Percentiles rank a stretch among this genome's conserved stretches.
phyloP scores from a whole-genome alignment of 2,797 vertebrate genomes.

The Buphagus erythrorhynchus region DNA sequence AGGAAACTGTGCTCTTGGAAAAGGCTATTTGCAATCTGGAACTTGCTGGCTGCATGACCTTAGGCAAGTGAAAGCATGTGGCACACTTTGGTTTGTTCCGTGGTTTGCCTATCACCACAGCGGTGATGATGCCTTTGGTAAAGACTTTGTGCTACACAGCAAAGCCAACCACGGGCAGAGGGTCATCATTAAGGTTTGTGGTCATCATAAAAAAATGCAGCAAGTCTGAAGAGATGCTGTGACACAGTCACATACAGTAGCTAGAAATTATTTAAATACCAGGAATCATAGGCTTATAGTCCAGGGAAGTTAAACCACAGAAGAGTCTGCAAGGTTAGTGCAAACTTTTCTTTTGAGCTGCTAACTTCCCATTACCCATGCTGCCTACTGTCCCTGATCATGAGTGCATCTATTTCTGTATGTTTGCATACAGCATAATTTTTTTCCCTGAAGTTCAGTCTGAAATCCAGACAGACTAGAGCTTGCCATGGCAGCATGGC shows the following conservation, averaged over 20 bases:
- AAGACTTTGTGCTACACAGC: background rate
- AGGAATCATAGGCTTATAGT: background rate
- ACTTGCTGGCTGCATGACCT: background rate
- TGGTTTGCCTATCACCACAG: background rate
- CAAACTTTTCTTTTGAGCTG: background rate
- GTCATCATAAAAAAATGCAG: background rate
- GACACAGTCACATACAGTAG: background rate
- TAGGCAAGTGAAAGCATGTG: background rate
- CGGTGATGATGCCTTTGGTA: background rate
- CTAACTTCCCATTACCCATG: background rate
- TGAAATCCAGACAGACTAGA: background rate
- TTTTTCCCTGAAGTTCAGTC: background rate
- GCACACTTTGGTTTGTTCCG: background rate
- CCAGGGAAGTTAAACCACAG: background rate
- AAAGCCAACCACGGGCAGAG: background rate
- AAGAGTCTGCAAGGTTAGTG: background rate
- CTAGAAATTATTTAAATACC: background rate
- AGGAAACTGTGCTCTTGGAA: background rate
- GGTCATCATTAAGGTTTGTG: background rate
- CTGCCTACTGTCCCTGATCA: background rate
- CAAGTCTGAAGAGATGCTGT: background rate
- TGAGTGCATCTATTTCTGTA: background rate
- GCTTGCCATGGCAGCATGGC: background rate
- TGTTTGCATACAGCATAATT: background rate
- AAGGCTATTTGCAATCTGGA: background rate